Evolutionary conservation across 1,140 invertebrate species (phyloP), one percentile per base, ranked within the genome.

Genomic region (Meloidogyne exigua): DNA sequence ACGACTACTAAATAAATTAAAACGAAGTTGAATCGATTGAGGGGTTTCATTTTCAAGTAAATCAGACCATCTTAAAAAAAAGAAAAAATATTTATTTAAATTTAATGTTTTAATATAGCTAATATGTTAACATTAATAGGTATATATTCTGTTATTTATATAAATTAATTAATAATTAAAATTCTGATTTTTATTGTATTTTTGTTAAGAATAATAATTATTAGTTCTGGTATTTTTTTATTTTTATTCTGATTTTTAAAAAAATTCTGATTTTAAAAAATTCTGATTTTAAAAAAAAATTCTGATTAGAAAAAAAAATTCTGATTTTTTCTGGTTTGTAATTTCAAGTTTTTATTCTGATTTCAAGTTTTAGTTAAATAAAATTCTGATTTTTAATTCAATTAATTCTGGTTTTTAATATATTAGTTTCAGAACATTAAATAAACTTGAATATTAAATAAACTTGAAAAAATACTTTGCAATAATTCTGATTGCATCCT

Each of bases 401-500:
- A 44, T 44, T 13, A 44, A 44, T 44, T 44, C 42, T 44, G 42
- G 12, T 44, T 44, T 44, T 44, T 44, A 44, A 15, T 44, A 44
- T 11, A 11, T 44, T 11, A 11, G 2, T 11, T 26, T 66, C 10
- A 18, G 28, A 3, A 32, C 18, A 36, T n/a, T 21, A 21, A 36
- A 39, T 11, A 12, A 39, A 21, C 70, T 32, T 78, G 28, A 3
- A 32, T 4, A 36, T n/a, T 21, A 21, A 36, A 39, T 11, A 12
- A 39, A 21, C 70, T 32, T 78, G n/a, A n/a, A n/a, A n/a, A n/a
- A n/a, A n/a, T n/a, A 81, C 70, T 80, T 44, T 15, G 79, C 70
- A 69, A 75, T 81, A 11, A 80, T 71, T 26, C 79, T 72, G 62
- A 80, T 64, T 13, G 78, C 76, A 44, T 64, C 57, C 44, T 80